These are phyloP conservation scores for Phylloscopus collybita DNA, from an alignment of 2,797 vertebrate genomes.

Conservation along the genomic window DNA sequence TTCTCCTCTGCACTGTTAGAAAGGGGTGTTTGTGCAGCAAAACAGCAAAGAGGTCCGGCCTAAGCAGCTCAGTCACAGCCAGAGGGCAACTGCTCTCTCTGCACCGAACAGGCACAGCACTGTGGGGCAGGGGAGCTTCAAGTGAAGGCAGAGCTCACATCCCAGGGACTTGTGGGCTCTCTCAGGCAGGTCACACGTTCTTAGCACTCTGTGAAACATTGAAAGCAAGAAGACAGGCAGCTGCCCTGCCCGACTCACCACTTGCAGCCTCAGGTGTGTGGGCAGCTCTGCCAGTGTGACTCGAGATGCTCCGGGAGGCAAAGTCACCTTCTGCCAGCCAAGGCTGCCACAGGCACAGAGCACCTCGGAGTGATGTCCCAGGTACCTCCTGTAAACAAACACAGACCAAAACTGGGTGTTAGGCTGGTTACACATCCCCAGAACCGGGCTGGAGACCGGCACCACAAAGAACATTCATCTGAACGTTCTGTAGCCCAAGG, in stretches of 20 bases:
- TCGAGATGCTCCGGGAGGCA: accelerated
- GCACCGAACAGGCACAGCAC: background rate
- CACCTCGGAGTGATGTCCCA: background rate
- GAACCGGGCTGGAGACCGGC: background rate
- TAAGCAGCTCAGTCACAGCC: background rate
- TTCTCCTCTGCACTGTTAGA: background rate
- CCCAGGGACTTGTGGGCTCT: background rate
- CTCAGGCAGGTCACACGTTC: background rate
- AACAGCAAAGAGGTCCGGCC: background rate
- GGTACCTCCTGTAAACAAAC: background rate
- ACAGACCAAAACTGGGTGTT: background rate
- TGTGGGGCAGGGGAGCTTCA: accelerated
- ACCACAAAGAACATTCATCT: background rate
- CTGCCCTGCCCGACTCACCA: background rate
- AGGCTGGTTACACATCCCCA: background rate
- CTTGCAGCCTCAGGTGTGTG: background rate
- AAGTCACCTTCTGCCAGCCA: background rate
- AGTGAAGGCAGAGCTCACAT: background rate
- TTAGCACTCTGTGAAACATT: background rate
- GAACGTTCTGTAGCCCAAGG: background rate
- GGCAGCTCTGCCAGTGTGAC: background rate
- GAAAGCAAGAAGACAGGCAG: background rate
- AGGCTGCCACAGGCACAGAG: background rate
- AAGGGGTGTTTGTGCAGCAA: background rate
- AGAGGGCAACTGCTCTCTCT: background rate